These are phyloP conservation scores for Astreopora myriophthalma DNA, from an alignment of 64 coral and sea anemone species.

Conservation along the genomic window DNA sequence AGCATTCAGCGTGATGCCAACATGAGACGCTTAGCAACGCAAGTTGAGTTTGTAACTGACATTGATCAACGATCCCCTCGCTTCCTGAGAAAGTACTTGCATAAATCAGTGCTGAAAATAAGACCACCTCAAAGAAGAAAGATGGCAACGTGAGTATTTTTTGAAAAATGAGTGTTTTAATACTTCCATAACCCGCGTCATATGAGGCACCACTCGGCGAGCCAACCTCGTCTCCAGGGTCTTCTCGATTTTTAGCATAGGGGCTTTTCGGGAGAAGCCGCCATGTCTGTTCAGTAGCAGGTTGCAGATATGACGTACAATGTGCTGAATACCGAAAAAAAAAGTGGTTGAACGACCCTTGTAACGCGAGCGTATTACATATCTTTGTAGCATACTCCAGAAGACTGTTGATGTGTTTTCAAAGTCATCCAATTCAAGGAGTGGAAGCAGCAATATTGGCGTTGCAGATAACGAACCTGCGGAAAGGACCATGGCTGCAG, in stretches of 20 bases:
- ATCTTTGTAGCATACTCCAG: neutral
- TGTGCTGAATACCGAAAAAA: too few relatives aligned
- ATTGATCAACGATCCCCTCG: constrained; percentile 51
- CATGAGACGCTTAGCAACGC: constrained; percentile 11
- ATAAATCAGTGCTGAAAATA: neutral
- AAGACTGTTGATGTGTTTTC: neutral
- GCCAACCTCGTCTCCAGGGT: too few relatives aligned
- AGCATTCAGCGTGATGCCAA: constrained; percentile 46
- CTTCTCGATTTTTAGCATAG: too few relatives aligned
- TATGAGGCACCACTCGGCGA: too few relatives aligned
- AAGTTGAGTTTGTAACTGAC: constrained; percentile 44
- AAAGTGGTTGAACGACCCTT: too few relatives aligned
- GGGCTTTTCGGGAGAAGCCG: too few relatives aligned
- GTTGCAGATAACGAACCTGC: neutral
- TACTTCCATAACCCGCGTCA: too few relatives aligned
- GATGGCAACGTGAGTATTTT: neutral
- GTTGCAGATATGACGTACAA: too few relatives aligned
- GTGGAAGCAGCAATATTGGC: neutral
- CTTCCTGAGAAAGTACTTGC: neutral
- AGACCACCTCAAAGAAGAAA: neutral
- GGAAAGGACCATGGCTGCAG: neutral
- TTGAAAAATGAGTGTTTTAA: too few relatives aligned
- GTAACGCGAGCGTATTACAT: too few relatives aligned
- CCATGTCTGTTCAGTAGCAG: too few relatives aligned
- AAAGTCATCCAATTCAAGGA: neutral